phyloP scores from a whole-genome alignment of 2,797 vertebrate genomes.

The Lindbergichthys nudifrons region DNA sequence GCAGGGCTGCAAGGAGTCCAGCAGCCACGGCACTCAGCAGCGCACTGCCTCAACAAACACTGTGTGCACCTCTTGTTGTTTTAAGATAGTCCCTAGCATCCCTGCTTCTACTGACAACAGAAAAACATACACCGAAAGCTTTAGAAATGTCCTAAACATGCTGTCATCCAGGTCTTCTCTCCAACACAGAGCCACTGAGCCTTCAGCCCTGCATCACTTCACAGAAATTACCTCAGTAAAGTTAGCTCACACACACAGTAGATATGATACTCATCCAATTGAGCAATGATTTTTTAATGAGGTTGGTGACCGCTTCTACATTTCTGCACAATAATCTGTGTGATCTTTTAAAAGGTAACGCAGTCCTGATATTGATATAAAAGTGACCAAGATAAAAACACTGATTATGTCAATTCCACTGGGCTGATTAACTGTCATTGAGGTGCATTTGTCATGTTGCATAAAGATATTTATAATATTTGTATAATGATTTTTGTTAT shows the following conservation, averaged over 20 bases:
- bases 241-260: constrained; percentile 15
- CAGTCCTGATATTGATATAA: constrained; percentile 19
- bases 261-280: constrained; percentile 18
- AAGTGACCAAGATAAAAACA: constrained; percentile 28
- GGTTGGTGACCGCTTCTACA: background rate
- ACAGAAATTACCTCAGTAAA: background rate
- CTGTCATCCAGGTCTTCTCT: constrained; percentile 18
- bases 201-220: constrained; percentile 14
- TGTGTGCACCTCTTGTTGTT: constrained; percentile 36
- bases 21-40: constrained; percentile 38
- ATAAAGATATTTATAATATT: constrained; percentile 24
- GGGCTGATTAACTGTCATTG: constrained; percentile 23
- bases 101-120: constrained; percentile 21
- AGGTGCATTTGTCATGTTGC: constrained; percentile 37
- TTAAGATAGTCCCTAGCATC: constrained; percentile 33
- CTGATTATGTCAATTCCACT: constrained; percentile 40
- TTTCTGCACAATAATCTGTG: background rate
- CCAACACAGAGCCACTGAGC: constrained; percentile 2
- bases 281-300: constrained; percentile 12
- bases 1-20: constrained; percentile 49
- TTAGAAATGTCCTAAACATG: constrained; percentile 41
- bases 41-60: constrained; percentile 45
- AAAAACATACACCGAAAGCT: constrained; percentile 48
- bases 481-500: no score
- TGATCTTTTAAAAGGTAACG: constrained; percentile 7